A percentile compares a stretch with the other conserved stretches of the same genome.
Conservation (phyloP, 2,113 vertebrate genomes). For the Amphiprion ocellaris region DNA sequence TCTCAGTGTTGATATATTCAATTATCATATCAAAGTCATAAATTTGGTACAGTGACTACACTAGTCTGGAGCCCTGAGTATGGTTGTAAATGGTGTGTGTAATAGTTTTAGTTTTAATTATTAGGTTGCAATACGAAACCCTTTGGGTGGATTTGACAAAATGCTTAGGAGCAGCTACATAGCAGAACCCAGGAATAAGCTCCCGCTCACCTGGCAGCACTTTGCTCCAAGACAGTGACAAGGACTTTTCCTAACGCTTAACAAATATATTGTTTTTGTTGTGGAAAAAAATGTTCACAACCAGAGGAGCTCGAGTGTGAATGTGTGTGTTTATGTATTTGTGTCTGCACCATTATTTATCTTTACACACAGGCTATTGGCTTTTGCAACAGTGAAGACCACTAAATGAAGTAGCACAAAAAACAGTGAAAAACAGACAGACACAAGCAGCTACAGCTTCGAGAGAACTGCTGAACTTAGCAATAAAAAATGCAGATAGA, state of each 20-base stretch:
- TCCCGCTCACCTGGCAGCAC: background rate
- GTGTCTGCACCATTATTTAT: constrained; percentile 46
- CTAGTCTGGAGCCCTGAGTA: too few relatives aligned
- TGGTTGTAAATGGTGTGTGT: too few relatives aligned
- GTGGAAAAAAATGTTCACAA: background rate
- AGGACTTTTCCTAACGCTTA: background rate
- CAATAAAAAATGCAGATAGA: constrained; percentile 78
- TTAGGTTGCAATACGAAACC: background rate
- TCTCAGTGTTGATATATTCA: too few relatives aligned
- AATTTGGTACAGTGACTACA: too few relatives aligned
- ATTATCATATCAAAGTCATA: too few relatives aligned
- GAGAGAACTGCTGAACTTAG: constrained; percentile 69
- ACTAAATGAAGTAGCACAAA: constrained; percentile 54
- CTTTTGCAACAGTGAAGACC: constrained; percentile 33
- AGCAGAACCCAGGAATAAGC: background rate
- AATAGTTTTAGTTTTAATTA: too few relatives aligned
- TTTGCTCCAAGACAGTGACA: constrained; percentile 8
- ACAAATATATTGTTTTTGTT: background rate
- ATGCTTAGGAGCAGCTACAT: background rate
- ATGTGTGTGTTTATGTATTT: constrained; percentile 26
- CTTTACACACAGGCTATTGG: constrained; percentile 37
- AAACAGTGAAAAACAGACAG: constrained; percentile 39
- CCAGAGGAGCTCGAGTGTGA: background rate
- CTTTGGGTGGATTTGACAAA: background rate
- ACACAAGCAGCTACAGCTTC: constrained; percentile 43